These are phyloP conservation scores for Tetranychus urticae DNA, from an alignment of 1,140 invertebrate species.

Conservation along the genomic window DNA sequence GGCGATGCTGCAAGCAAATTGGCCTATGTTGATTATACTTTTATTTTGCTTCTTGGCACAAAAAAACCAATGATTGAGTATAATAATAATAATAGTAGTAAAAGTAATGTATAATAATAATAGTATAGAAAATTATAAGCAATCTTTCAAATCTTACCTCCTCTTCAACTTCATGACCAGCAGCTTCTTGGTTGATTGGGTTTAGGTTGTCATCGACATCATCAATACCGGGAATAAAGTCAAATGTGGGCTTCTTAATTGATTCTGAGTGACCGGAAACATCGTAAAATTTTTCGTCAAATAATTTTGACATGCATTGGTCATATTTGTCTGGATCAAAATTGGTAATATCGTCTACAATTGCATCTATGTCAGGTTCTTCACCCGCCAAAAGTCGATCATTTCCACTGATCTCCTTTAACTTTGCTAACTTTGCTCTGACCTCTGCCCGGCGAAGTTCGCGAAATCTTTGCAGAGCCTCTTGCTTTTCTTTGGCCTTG, in stretches of 20 bases:
- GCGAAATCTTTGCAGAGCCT: slow-evolving; percentile 59
- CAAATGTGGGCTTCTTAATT: slow-evolving; percentile 54
- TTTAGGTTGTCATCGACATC: slow-evolving; percentile 18
- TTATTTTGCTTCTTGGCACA: no score
- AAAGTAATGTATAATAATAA: not conserved
- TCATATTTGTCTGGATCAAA: slow-evolving; percentile 81
- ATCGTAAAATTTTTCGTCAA: slow-evolving; percentile 61
- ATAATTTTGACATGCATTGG: slow-evolving; percentile 50
- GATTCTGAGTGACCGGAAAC: slow-evolving; percentile 11
- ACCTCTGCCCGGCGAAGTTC: slow-evolving; percentile 72
- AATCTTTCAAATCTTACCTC: slow-evolving; percentile 7
- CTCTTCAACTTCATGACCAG: slow-evolving; percentile 14
- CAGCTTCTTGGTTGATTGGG: slow-evolving; percentile 41
- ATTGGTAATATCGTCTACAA: slow-evolving; percentile 31
- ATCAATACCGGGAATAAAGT: slow-evolving; percentile 42
- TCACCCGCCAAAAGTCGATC: slow-evolving; percentile 25
- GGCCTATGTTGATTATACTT: no score
- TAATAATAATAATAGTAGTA: slow-evolving; percentile 3
- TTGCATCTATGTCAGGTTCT: slow-evolving; percentile 20
- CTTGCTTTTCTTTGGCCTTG: slow-evolving; percentile 37
- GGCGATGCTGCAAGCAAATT: no score
- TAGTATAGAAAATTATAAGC: not conserved
- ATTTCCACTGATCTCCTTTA: slow-evolving; percentile 73
- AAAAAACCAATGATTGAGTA: not conserved
- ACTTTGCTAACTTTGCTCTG: slow-evolving; percentile 54